phyloP scores from a whole-genome alignment of 2,113 vertebrate species.

The Acanthochromis polyacanthus region DNA sequence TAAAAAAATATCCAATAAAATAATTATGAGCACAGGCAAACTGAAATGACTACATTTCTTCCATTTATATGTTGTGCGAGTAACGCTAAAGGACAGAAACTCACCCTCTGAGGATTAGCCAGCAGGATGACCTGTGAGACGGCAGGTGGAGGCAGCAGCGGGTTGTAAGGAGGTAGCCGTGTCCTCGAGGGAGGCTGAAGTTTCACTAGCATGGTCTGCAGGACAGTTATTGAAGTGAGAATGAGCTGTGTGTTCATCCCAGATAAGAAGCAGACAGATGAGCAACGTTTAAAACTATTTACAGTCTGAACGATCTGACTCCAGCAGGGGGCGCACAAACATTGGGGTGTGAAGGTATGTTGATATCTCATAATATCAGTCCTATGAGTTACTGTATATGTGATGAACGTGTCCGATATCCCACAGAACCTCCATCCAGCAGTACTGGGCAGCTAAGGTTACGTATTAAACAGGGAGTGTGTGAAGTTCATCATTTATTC shows the following conservation, averaged over 20 bases:
- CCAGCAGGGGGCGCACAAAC: constrained; percentile 10
- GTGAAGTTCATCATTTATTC: too few relatives aligned
- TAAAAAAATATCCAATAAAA: background rate
- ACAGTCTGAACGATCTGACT: background rate
- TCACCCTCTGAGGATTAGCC: constrained; percentile 88
- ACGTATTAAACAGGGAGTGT: too few relatives aligned
- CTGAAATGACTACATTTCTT: background rate
- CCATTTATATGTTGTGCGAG: too few relatives aligned
- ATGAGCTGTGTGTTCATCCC: background rate
- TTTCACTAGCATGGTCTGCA: constrained; percentile 88
- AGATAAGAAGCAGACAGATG: background rate
- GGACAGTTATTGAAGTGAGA: background rate
- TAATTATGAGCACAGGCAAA: background rate
- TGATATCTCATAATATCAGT: too few relatives aligned
- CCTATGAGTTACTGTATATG: rapidly evolving
- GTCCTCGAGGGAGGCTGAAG: constrained; percentile 88
- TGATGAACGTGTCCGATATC: too few relatives aligned
- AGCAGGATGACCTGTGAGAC: constrained; percentile 90
- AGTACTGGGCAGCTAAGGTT: too few relatives aligned
- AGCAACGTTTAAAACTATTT: background rate
- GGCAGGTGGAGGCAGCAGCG: constrained; percentile 85
- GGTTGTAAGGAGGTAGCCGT: constrained; percentile 88
- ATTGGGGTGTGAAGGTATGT: background rate
- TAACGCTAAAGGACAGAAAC: constrained; percentile 7
- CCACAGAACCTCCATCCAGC: too few relatives aligned